Percentiles rank a stretch among this genome's conserved stretches.
phyloP scores from a whole-genome alignment of 2,113 vertebrate species.

The Lucifuga dentata region DNA sequence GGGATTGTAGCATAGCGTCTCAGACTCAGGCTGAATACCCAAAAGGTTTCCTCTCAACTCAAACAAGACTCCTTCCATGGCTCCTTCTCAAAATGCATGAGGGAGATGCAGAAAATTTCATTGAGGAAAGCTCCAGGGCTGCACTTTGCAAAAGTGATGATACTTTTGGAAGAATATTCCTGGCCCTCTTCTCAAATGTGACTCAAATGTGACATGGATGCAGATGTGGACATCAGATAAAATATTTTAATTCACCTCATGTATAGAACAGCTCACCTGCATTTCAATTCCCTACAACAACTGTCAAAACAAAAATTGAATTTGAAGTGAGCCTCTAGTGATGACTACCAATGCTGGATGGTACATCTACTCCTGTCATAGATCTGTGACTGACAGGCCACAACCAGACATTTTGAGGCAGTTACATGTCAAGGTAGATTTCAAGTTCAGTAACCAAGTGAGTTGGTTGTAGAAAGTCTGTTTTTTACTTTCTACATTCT shows the following conservation, averaged over 20 bases:
- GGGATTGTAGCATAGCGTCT: constrained; percentile 64
- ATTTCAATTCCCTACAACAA: constrained; percentile 51
- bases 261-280: constrained; percentile 33
- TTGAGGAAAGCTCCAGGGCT: constrained; percentile 15
- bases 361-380: constrained; percentile 24
- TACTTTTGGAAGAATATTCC: constrained; percentile 6
- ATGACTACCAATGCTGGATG: constrained; percentile 46
- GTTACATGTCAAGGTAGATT: constrained; percentile 71
- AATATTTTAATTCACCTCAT: constrained; percentile 51
- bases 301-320: constrained; percentile 49
- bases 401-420: constrained; percentile 52
- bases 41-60: constrained; percentile 49
- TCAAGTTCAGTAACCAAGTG: constrained; percentile 45
- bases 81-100: constrained; percentile 48
- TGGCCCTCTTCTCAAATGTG: constrained; percentile 5
- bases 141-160: constrained; percentile 42
- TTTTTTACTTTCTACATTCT: too few species aligned
- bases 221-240: constrained; percentile 33
- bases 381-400: constrained; percentile 47
- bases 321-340: constrained; percentile 38
- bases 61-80: background rate
- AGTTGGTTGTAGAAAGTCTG: too few species aligned
- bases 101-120: constrained; percentile 34
- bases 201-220: constrained; percentile 25
- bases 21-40: constrained; percentile 68